Evolutionary conservation across 2,113 vertebrate species (phyloP), one percentile per base, ranked within the genome.

Genomic region (Gnathonemus echidnorhynchus): DNA sequence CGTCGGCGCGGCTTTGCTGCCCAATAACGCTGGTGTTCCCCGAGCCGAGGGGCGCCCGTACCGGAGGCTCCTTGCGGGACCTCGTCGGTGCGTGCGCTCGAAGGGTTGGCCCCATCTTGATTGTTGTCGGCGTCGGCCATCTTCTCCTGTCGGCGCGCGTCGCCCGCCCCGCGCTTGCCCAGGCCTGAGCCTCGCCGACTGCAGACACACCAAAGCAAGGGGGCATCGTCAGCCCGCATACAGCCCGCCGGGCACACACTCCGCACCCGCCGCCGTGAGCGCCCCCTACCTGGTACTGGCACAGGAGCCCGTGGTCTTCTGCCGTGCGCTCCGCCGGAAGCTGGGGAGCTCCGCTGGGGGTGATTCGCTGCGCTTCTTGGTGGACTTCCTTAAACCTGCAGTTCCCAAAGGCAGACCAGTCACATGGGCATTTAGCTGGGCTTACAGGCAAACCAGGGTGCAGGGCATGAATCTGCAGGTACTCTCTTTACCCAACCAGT

Each of bases 281-380:
- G 2, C 62, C 9, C 15, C 66, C 88, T 96, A 99, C 98, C 98
- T 99, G 96, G 98, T 99, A 95, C 98, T 99, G 97, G 98, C 98
- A 97, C 98, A 99, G 97, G 98, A 99, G 97, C 98, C 98, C 98
- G 98, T 99, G 98, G 98, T 99, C 98, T 99, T 99, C 95, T 99
- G 98, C 94, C 98, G 97, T 97, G 98, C 99, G 98, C 98, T 99
- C 98, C 98, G 96, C 98, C 98, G 97, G 96, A 96, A 97, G 95
- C 97, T 99, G 98, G 98, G 98, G 98, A 99, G 98, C 98, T 99
- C 98, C 96, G 98, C 98, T 96, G 98, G 98, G 95, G 98, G 98
- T 94, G 98, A 99, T 96, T 99, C 98, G 96, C 98, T 99, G 94
- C 98, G 98, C 94, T 99, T 99, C 97, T 99, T 99, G 0, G 97